Evolutionary conservation across 2,797 vertebrate species (phyloP), one percentile per base, ranked within the genome.

Genomic region (Discoglossus pictus): DNA sequence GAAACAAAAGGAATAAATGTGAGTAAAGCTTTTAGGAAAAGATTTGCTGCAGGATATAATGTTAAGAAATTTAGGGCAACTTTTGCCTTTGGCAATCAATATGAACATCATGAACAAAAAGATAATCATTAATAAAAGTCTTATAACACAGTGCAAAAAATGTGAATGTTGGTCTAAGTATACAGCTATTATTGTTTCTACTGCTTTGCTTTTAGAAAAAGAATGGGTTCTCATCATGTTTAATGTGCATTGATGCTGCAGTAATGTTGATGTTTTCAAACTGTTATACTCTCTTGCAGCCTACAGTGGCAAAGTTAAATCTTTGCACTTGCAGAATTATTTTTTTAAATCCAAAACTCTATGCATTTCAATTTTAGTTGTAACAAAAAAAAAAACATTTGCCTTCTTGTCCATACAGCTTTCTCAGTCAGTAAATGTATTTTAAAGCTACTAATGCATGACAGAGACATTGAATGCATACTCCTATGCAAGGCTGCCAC

Each of bases 381-480:
- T 55, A 27, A 56, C 47, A 23, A 42, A 35, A 44, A 36, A 23
- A 42, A 35, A 44, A 36, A 50, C 10, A 35, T 63, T 56, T 63
- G 35, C 21, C 16, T 56, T 39, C 21, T 58, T 46, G 59, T 8
- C 27, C 20, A 21, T 71, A n/a, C 51, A 65, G 61, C 59, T 71
- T 64, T 58, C 52, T 63, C 51, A 40, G 35, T 56, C 13, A 58
- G 43, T 64, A 59, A 64, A 64, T 51, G 61, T 51, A 27, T 25
- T 65, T 64, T 52, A 67, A 46, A 71, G 67, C 60, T 69, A 75
- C 66, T 79, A 79, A 79, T 72, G 67, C 65, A 55, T 71, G 72
- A 59, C 58, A 64, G 46, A 63, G 75, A 79, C 78, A 74, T 80
- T 83, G 72, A 80, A 80, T 79, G 76, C 59, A 65, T 61, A 58